Percentiles rank a stretch among this genome's conserved stretches.
Conservation (phyloP, 2,888 invertebrate genomes). For the Meiosimyza platycephala region DNA sequence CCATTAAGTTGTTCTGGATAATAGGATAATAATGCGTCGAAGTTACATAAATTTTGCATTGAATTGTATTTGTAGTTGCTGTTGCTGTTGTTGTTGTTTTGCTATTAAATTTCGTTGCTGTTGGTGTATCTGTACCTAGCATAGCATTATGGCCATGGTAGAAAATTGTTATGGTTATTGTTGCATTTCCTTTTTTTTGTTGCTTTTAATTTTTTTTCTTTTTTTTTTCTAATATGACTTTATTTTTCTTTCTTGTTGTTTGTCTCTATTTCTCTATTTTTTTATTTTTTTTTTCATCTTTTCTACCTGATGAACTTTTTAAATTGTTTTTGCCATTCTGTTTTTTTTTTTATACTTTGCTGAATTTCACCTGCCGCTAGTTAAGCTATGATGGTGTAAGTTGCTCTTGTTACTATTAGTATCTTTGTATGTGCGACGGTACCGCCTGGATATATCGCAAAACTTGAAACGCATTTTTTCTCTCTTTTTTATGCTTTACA, state of each 20-base stretch:
- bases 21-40: slow-evolving; percentile 45
- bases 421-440: too few species aligned
- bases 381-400: too few species aligned
- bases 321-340: slow-evolving; percentile 5
- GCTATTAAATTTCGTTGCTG: not conserved
- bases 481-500: too few species aligned
- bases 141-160: slow-evolving; percentile 39
- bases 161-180: slow-evolving; percentile 43
- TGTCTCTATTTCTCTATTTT: not conserved
- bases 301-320: not conserved
- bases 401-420: too few species aligned
- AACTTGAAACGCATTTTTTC: too few species aligned
- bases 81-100: not conserved
- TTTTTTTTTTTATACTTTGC: not conserved
- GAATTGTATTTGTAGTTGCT: slow-evolving; percentile 11
- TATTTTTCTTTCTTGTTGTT: not conserved
- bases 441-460: too few species aligned
- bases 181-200: slow-evolving; percentile 15
- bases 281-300: too few species aligned
- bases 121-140: not conserved
- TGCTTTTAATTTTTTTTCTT: not conserved
- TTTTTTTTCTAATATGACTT: slow-evolving; percentile 1
- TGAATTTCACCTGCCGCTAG: too few species aligned
- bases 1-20: slow-evolving; percentile 42
- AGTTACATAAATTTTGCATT: slow-evolving; percentile 44